These are phyloP conservation scores for Pampusana beccarii DNA, from an alignment of 2,113 vertebrate genomes.

Conservation along the genomic window DNA sequence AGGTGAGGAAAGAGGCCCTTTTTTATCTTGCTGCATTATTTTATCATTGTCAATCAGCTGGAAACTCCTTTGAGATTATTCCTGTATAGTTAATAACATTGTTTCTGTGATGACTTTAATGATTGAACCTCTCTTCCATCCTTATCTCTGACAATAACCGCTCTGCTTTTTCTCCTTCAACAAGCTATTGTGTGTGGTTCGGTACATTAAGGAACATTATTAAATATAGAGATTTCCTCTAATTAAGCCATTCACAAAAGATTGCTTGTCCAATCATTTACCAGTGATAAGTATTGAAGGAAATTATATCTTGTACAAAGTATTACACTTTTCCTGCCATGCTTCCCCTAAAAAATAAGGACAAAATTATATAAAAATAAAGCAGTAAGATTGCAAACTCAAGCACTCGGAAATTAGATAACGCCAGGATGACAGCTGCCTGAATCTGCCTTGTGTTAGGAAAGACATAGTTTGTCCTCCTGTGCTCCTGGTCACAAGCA, in stretches of 20 bases:
- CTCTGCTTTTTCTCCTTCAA: conserved; percentile 18
- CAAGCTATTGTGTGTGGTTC: background rate
- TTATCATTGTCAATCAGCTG: conserved; percentile 30
- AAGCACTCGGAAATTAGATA: background rate
- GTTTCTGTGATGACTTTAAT: conserved; percentile 48
- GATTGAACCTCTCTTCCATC: conserved; percentile 38
- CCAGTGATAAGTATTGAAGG: background rate
- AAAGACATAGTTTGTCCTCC: background rate
- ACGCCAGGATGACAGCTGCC: background rate
- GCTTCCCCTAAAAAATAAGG: background rate
- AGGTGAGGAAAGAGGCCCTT: conserved; percentile 4
- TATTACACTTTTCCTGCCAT: background rate
- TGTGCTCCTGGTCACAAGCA: background rate
- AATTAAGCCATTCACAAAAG: conserved; percentile 31
- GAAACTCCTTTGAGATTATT: conserved; percentile 29
- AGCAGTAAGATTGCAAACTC: conserved; percentile 2
- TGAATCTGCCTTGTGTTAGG: background rate
- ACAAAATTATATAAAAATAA: conserved; percentile 6
- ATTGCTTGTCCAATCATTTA: conserved; percentile 23
- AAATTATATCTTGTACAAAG: conserved; percentile 3
- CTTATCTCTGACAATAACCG: conserved; percentile 16
- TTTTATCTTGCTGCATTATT: conserved; percentile 26
- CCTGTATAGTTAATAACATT: conserved; percentile 32
- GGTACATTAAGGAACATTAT: conserved; percentile 28
- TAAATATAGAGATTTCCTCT: conserved; percentile 39